Conservation (phyloP, 2,888 invertebrate species). For the Myopa tessellatipennis region DNA sequence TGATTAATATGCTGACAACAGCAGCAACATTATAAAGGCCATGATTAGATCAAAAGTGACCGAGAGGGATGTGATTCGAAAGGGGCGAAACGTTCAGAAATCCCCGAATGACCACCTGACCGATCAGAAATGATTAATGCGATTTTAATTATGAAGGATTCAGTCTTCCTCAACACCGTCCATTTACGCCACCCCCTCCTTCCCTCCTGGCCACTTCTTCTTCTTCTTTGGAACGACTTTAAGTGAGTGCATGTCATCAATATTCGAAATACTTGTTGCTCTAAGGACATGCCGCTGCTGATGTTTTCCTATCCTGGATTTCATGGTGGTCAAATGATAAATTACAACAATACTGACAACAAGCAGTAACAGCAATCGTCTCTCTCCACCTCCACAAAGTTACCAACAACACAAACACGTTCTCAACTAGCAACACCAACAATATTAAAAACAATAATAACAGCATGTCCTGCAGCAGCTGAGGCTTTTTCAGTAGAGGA, state of each 20-base stretch:
- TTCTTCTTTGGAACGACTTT: background rate
- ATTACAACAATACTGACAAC: slow-evolving; percentile 38
- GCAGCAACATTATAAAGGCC: too few relatives aligned
- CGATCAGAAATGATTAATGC: slow-evolving; percentile 50
- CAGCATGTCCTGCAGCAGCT: slow-evolving; percentile 29
- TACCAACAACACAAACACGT: background rate
- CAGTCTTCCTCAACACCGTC: slow-evolving; percentile 16
- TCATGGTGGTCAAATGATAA: slow-evolving; percentile 22
- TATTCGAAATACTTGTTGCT: slow-evolving; percentile 8
- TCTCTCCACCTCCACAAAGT: slow-evolving; percentile 3
- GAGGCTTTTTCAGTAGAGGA: slow-evolving; percentile 8
- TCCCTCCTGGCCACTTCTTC: too few relatives aligned
- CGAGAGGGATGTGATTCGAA: background rate
- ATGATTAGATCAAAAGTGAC: too few relatives aligned
- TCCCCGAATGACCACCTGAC: background rate
- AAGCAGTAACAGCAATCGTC: slow-evolving; percentile 2
- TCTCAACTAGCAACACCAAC: background rate
- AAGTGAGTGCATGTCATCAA: background rate
- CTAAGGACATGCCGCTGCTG: background rate
- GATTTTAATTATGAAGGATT: slow-evolving; percentile 47
- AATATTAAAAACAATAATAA: background rate
- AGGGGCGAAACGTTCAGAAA: background rate
- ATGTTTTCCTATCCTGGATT: background rate
- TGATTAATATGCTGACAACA: too few relatives aligned
- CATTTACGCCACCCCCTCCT: too few relatives aligned